phyloP scores from a whole-genome alignment of 2,797 vertebrate species.

The Gouania willdenowi region DNA sequence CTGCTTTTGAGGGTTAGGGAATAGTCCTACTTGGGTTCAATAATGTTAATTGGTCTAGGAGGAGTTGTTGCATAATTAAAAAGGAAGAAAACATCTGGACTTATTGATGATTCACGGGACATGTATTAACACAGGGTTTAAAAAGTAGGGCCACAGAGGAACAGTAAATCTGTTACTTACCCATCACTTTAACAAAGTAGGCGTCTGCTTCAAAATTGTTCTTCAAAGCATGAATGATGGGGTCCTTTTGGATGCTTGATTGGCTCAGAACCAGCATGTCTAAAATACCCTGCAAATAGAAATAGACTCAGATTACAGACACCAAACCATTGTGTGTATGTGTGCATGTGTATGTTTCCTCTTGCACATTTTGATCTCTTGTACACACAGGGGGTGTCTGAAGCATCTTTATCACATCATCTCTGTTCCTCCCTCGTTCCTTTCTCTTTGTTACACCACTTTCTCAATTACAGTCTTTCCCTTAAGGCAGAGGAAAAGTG shows the following conservation, averaged over 20 bases:
- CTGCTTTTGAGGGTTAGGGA: constrained; percentile 14
- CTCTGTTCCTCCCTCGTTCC: constrained; percentile 8
- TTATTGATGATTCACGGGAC: too few relatives aligned
- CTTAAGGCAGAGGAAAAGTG: constrained; percentile 6
- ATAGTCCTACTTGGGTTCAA: constrained; percentile 20
- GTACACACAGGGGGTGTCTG: constrained; percentile 30
- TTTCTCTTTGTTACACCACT: background rate
- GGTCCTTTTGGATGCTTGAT: constrained; percentile 68
- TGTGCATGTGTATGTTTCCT: constrained; percentile 20
- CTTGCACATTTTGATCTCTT: constrained; percentile 42
- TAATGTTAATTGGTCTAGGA: constrained; percentile 27
- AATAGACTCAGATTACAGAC: constrained; percentile 45
- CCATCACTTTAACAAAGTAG: constrained; percentile 98
- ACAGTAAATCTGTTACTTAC: too few relatives aligned
- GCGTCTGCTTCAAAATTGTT: constrained; percentile 98
- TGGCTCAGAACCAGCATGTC: constrained; percentile 90
- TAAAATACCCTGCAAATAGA: constrained; percentile 87
- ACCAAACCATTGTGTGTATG: constrained; percentile 17
- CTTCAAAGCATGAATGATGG: constrained; percentile 86
- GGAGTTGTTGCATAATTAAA: too few relatives aligned
- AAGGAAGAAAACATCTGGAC: too few relatives aligned
- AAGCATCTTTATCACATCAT: constrained; percentile 37
- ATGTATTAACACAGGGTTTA: too few relatives aligned
- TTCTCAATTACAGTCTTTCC: constrained; percentile 7
- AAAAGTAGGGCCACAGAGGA: too few relatives aligned